phyloP scores from a whole-genome alignment of 1,140 invertebrate species.

The Chironomus striatipennis region DNA sequence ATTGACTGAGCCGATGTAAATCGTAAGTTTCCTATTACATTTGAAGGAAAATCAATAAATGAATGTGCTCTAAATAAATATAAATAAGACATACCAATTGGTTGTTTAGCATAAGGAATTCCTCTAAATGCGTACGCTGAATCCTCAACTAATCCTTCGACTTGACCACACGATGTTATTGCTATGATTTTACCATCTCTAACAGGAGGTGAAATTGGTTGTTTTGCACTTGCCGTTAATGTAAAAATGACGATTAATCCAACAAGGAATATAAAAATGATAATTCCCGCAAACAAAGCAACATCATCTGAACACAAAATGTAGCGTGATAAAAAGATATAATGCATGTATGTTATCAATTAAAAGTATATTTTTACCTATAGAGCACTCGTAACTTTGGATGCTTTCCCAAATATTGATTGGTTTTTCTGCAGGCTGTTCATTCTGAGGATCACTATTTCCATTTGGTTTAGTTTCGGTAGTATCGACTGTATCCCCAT shows the following conservation, averaged over 20 bases:
- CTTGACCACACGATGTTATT: slow-evolving; percentile 64
- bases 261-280: slow-evolving; percentile 52
- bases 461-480: slow-evolving; percentile 45
- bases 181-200: slow-evolving; percentile 62
- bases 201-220: slow-evolving; percentile 42
- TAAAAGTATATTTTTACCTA: not conserved
- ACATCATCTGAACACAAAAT: slow-evolving; percentile 41
- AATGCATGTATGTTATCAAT: not conserved
- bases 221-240: slow-evolving; percentile 43
- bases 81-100: slow-evolving; percentile 43
- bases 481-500: slow-evolving; percentile 38
- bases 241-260: slow-evolving; percentile 55
- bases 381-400: not conserved
- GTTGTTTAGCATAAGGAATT: slow-evolving; percentile 77
- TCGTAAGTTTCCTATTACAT: too few species aligned
- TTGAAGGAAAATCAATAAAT: not conserved
- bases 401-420: slow-evolving; percentile 27
- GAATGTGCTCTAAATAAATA: not conserved
- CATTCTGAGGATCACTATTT: slow-evolving; percentile 56
- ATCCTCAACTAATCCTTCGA: slow-evolving; percentile 67
- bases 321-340: not conserved
- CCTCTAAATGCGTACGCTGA: slow-evolving; percentile 71
- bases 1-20: too few species aligned
- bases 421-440: slow-evolving; percentile 45
- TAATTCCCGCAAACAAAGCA: slow-evolving; percentile 42